Percentiles rank a stretch among this genome's conserved stretches.
These are phyloP conservation scores for Scomberomorus guttatus DNA, from an alignment of 2,797 vertebrate species.

Conservation along the genomic window DNA sequence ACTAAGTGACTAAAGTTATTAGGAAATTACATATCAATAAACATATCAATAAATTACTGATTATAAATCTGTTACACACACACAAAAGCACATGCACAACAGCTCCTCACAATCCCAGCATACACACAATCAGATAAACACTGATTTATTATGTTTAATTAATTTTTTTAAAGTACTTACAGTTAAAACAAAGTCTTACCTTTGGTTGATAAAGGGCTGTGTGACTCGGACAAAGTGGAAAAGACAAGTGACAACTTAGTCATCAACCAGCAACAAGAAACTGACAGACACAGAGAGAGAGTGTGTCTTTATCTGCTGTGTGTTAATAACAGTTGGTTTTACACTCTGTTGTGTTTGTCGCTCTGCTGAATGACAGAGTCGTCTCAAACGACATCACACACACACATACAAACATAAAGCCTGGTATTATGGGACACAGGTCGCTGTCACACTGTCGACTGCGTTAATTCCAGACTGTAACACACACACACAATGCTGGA, in stretches of 20 bases:
- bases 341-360: constrained; percentile 36
- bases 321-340: constrained; percentile 37
- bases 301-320: constrained; percentile 9
- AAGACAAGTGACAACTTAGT: constrained; percentile 38
- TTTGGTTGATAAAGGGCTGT: neutral
- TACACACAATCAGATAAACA: too few relatives aligned
- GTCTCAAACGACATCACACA: neutral
- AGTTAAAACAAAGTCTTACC: constrained; percentile 39
- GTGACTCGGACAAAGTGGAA: constrained; percentile 39
- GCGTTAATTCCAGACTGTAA: constrained; percentile 40
- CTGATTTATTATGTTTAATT: neutral
- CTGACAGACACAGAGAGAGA: neutral
- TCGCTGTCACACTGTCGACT: constrained; percentile 2
- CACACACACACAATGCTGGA: constrained; percentile 3
- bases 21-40: too few relatives aligned
- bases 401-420: constrained; percentile 18
- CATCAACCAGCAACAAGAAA: constrained; percentile 16
- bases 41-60: neutral
- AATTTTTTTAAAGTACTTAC: neutral
- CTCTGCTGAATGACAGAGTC: constrained; percentile 30
- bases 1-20: too few relatives aligned
- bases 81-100: neutral
- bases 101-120: too few relatives aligned
- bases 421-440: constrained; percentile 53
- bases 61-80: neutral